phyloP scores from a whole-genome alignment of 2,113 vertebrate genomes.

The Phylloscopus trochilus region DNA sequence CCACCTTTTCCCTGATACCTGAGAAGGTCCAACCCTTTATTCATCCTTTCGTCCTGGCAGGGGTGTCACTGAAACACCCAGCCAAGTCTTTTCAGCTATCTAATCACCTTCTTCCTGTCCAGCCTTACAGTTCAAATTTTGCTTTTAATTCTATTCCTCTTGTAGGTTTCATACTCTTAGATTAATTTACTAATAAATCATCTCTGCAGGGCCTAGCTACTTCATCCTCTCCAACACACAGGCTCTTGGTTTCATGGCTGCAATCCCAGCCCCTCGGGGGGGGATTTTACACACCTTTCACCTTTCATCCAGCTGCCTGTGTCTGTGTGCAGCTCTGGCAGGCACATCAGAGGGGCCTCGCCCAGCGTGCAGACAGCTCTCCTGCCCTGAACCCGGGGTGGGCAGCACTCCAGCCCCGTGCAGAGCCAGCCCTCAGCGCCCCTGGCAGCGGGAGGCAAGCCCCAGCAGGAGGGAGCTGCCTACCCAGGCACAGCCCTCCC shows the following conservation, averaged over 20 bases:
- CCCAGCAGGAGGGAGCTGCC: not conserved
- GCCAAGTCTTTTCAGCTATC: too few species aligned
- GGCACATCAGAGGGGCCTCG: not conserved
- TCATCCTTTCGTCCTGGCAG: too few species aligned
- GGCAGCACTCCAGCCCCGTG: not conserved
- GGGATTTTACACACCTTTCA: slow-evolving; percentile 5
- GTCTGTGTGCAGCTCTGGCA: slow-evolving; percentile 8
- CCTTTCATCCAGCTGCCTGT: slow-evolving; percentile 5
- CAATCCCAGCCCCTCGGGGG: not conserved
- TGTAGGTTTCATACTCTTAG: too few species aligned
- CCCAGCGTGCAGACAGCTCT: not conserved
- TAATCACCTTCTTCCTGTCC: too few species aligned
- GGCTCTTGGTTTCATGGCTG: not conserved
- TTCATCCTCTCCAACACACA: too few species aligned
- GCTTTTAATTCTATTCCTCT: too few species aligned
- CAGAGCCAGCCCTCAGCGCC: not conserved
- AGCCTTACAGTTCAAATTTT: too few species aligned
- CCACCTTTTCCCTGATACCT: too few species aligned
- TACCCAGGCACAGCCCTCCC: not conserved
- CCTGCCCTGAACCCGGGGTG: not conserved
- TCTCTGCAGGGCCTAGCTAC: too few species aligned
- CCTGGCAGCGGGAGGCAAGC: not conserved
- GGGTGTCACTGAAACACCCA: too few species aligned
- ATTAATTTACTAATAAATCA: too few species aligned
- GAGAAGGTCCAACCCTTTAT: too few species aligned